Evolutionary conservation across 1,140 invertebrate species (phyloP), one percentile per base, ranked within the genome.

Genomic region (Oreohelix idahoensis): DNA sequence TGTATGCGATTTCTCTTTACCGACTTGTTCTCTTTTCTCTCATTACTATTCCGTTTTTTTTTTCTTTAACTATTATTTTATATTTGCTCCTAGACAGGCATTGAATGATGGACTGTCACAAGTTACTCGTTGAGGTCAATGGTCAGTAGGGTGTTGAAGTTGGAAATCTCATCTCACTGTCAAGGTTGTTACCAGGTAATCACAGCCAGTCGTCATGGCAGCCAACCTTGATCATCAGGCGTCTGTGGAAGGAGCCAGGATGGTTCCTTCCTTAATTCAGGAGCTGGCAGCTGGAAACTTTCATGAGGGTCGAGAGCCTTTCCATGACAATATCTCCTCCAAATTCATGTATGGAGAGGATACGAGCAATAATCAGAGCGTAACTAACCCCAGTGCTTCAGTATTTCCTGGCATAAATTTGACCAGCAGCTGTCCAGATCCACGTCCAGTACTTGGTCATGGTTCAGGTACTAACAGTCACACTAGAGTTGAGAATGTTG

Each of bases 261-360:
- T 79, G 13, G 36, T 69, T 5, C 17, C 78, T 17, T 66, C 78
- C 53, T 36, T 79, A n/a, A 35, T 58, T 10, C 53, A 79, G 35
- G 78, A 79, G 23, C 32, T 79, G 32, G 78, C 78, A 15, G 17
- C 51, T 39, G 36, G 53, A 10, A 69, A 69, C 53, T 79, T 79
- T 26, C 36, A 45, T 39, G 78, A 79, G 17, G 58, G 58, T 36
- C 1, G 58, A 36, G 78, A 79, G 1, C 69, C 78, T 15, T 79
- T 79, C 38, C 78, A 79, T 58, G 51, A 79, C 58, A 42, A 69
- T 36, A 79, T 66, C 42, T 77, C 53, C 32, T 53, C 75, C 42
- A 77, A 53, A n/a, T n/a, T 77, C 49, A 36, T 79, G 13, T 58
- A 53, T 11, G 58, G 58, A n/a, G 58, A 79, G 17, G 78, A 42